A percentile compares a stretch with the other conserved stretches of the same genome.
phyloP scores from a whole-genome alignment of 2,113 vertebrate species.

The Semnornis frantzii region DNA sequence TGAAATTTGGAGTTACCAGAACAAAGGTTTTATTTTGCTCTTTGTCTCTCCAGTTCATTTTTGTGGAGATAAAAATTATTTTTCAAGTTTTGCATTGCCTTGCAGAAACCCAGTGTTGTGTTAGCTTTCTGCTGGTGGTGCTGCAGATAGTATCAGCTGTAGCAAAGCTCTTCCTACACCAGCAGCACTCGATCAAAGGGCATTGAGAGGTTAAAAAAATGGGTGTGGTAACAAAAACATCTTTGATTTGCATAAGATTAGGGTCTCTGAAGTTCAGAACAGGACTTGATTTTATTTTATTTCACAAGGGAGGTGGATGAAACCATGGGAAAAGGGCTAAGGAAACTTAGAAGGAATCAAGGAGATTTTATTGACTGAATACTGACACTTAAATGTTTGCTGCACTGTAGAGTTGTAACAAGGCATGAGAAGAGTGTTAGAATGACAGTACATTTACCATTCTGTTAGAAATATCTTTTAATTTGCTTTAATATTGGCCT shows the following conservation, averaged over 20 bases:
- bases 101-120: not conserved
- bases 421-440: not conserved
- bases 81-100: not conserved
- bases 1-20: not conserved
- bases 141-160: constrained; percentile 2
- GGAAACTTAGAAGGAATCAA: not conserved
- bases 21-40: not conserved
- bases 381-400: not conserved
- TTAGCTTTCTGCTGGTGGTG: not conserved
- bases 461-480: not conserved
- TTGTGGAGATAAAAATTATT: not conserved
- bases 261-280: not conserved
- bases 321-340: not conserved
- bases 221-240: constrained; percentile 26
- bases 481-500: not conserved
- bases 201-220: constrained; percentile 8
- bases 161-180: not conserved
- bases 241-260: not conserved
- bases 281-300: not conserved
- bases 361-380: not conserved
- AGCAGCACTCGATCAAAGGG: constrained; percentile 22
- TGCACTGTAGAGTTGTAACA: not conserved
- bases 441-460: not conserved
- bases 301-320: not conserved
- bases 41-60: not conserved